Evolutionary conservation across 2,888 invertebrate species (phyloP).

Genomic region (Athalia circularis): DNA sequence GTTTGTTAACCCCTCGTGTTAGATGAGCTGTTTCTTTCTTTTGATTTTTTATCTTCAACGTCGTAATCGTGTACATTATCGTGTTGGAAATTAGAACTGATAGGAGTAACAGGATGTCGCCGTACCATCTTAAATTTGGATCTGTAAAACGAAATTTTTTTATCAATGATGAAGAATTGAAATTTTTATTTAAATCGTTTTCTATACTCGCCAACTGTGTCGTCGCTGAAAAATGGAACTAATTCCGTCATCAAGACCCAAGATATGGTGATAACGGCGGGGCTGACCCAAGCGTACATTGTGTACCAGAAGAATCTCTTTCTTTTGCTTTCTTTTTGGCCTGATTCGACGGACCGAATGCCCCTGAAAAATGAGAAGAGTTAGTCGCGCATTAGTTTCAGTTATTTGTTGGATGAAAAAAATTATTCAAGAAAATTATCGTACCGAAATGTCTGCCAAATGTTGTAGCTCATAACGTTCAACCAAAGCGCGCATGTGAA

Average conservation of each 20-base stretch:
- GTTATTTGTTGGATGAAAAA: too few species aligned
- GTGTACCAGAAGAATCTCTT: constrained; percentile 17
- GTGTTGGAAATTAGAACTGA: background rate
- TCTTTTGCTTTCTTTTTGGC: background rate
- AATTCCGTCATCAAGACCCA: background rate
- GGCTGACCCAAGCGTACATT: background rate
- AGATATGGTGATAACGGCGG: background rate
- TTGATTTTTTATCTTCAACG: background rate
- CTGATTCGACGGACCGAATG: background rate
- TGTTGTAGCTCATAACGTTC: constrained; percentile 22
- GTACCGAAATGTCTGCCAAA: constrained; percentile 29
- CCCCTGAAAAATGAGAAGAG: background rate
- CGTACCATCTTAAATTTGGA: background rate
- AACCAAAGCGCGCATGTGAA: background rate
- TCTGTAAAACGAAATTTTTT: background rate
- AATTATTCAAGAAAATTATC: background rate
- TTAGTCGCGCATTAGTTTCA: too few species aligned
- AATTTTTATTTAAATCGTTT: too few species aligned
- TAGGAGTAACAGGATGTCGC: background rate
- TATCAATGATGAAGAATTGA: too few species aligned
- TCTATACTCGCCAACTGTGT: background rate
- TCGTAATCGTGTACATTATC: background rate
- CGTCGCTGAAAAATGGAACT: background rate
- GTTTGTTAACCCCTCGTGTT: background rate
- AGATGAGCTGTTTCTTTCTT: background rate